These are phyloP conservation scores for Microtus richardsoni DNA, from an alignment of 2,113 vertebrate species.

Conservation along the genomic window DNA sequence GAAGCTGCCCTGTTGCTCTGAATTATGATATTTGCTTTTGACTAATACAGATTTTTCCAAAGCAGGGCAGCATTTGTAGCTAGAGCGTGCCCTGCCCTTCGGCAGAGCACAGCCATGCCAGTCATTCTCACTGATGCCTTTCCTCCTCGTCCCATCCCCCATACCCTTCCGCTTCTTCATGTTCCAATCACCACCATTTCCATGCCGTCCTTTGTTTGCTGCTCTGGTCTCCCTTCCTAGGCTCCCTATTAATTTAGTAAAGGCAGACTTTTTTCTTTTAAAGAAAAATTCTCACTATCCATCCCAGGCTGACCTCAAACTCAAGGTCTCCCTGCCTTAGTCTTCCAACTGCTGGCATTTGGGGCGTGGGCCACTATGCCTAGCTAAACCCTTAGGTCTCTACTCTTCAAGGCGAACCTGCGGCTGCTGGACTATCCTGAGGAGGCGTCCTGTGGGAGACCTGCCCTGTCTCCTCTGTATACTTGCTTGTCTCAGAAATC, in stretches of 20 bases:
- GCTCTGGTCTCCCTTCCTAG: neutral
- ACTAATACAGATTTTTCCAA: neutral
- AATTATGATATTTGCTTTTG: neutral
- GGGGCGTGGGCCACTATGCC: neutral
- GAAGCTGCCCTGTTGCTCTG: slow-evolving; percentile 22
- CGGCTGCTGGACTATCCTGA: neutral
- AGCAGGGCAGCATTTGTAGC: neutral
- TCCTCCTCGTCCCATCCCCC: neutral
- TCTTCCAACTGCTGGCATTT: neutral
- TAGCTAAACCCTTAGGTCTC: neutral
- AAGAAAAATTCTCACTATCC: neutral
- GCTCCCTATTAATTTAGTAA: neutral
- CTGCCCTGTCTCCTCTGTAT: neutral
- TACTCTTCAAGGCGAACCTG: neutral
- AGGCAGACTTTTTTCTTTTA: neutral
- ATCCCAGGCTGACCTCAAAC: neutral
- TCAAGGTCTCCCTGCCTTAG: neutral
- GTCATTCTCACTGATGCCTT: rapidly evolving
- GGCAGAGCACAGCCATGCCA: rapidly evolving
- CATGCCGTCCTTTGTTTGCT: neutral
- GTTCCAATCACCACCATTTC: neutral
- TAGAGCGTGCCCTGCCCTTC: neutral
- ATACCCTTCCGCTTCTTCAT: neutral
- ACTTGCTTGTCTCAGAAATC: neutral
- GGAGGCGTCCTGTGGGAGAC: neutral